Conservation (phyloP, 2,113 vertebrate species). For the Xiphophorus couchianus region DNA sequence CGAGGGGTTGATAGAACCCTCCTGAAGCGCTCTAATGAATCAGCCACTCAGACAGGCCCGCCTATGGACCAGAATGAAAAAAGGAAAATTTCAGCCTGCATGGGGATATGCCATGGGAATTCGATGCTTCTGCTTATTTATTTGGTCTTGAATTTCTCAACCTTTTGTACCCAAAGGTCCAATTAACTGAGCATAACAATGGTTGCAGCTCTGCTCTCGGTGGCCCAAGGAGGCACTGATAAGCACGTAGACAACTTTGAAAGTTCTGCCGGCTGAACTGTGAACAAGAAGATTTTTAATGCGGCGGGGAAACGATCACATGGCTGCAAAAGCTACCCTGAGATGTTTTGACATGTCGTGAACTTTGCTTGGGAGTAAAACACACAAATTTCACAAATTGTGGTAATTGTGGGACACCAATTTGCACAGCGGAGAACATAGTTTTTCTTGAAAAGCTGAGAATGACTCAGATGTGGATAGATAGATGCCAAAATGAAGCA, state of each 20-base stretch:
- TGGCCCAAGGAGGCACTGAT: slow-evolving; percentile 60
- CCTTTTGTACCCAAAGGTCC: slow-evolving; percentile 73
- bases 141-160: slow-evolving; percentile 74
- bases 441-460: slow-evolving; percentile 59
- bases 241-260: slow-evolving; percentile 62
- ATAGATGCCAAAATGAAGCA: slow-evolving; percentile 21
- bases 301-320: slow-evolving; percentile 52
- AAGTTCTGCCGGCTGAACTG: slow-evolving; percentile 62
- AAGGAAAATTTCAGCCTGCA: slow-evolving; percentile 54
- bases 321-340: slow-evolving; percentile 56
- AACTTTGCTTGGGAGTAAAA: slow-evolving; percentile 59
- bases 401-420: slow-evolving; percentile 56
- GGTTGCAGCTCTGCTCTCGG: slow-evolving; percentile 40
- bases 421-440: slow-evolving; percentile 38
- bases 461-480: slow-evolving; percentile 35
- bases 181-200: slow-evolving; percentile 76
- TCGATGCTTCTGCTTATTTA: slow-evolving; percentile 68
- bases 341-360: slow-evolving; percentile 66
- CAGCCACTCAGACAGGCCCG: slow-evolving; percentile 55
- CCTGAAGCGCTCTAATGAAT: slow-evolving; percentile 72
- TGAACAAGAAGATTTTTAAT: slow-evolving; percentile 60
- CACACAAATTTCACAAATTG: slow-evolving; percentile 58
- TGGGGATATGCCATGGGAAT: slow-evolving; percentile 61
- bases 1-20: slow-evolving; percentile 59
- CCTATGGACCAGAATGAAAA: slow-evolving; percentile 51